Conservation (phyloP, 2,888 invertebrate genomes). For the Agrotis exclamationis region DNA sequence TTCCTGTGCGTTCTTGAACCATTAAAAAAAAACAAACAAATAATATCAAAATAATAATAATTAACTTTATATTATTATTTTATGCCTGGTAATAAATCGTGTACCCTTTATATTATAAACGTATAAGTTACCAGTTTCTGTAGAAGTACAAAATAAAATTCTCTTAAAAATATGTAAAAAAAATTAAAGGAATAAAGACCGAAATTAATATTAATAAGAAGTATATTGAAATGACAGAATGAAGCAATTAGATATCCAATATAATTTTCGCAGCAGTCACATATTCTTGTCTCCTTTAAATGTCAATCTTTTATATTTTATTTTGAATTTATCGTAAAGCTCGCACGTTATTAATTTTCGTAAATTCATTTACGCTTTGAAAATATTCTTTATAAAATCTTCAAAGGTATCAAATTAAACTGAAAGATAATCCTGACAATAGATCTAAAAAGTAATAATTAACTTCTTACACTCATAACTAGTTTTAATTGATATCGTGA, state of each 20-base stretch:
- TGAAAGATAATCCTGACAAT: background rate
- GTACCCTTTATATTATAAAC: no score
- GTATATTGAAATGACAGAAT: background rate
- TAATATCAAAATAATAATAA: no score
- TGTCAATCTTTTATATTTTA: constrained; percentile 1
- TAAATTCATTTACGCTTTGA: constrained; percentile 8
- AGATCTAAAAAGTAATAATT: background rate
- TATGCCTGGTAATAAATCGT: no score
- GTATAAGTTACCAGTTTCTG: background rate
- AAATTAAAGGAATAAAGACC: background rate
- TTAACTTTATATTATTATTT: no score
- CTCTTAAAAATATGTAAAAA: background rate
- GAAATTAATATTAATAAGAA: no score
- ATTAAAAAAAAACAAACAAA: no score
- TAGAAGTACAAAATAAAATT: background rate
- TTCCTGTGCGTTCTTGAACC: no score
- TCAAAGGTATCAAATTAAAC: background rate
- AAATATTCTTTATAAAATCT: background rate
- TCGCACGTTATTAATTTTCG: background rate
- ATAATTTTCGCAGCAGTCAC: constrained; percentile 3
- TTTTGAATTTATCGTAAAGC: constrained; percentile 3
- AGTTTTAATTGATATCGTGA: background rate
- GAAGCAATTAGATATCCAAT: constrained; percentile 1
- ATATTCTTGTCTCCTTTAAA: background rate
- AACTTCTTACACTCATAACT: background rate